phyloP scores from a whole-genome alignment of 1,140 invertebrate genomes.

The Cydia splendana region DNA sequence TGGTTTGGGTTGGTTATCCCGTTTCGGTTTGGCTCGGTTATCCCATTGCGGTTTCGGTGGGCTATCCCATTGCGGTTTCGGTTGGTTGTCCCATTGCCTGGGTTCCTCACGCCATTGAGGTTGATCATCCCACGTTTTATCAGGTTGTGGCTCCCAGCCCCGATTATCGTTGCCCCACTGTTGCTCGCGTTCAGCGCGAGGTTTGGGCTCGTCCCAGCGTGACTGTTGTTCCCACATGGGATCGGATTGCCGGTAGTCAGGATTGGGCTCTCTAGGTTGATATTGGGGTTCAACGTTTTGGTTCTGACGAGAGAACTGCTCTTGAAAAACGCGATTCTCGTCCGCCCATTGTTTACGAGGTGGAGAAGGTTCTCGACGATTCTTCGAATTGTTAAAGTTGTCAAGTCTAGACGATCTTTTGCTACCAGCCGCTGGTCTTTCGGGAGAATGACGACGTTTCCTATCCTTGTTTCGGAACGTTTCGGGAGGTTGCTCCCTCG shows the following conservation, averaged over 20 bases:
- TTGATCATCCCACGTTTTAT: background rate
- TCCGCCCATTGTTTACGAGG: background rate
- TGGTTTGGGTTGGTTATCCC: background rate
- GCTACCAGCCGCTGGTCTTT: background rate
- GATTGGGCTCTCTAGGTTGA: background rate
- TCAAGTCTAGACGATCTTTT: background rate
- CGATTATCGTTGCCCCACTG: background rate
- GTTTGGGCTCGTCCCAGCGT: background rate
- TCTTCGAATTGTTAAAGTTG: background rate
- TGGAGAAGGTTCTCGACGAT: background rate
- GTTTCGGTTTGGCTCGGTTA: background rate
- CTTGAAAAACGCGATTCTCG: background rate
- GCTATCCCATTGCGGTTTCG: background rate
- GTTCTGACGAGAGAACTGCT: background rate
- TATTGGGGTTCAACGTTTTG: background rate
- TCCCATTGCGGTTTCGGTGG: background rate
- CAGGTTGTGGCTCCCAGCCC: background rate
- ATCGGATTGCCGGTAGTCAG: background rate
- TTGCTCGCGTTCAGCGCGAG: background rate
- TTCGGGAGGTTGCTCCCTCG: background rate
- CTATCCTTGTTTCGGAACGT: background rate
- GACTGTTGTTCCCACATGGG: background rate
- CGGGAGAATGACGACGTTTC: slow-evolving; percentile 7
- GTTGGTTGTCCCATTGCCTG: slow-evolving; percentile 8
- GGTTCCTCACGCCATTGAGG: slow-evolving; percentile 1